Percentiles rank a stretch among this genome's conserved stretches.
phyloP scores from a whole-genome alignment of 2,888 invertebrate genomes.

The Tubulanus polymorphus region DNA sequence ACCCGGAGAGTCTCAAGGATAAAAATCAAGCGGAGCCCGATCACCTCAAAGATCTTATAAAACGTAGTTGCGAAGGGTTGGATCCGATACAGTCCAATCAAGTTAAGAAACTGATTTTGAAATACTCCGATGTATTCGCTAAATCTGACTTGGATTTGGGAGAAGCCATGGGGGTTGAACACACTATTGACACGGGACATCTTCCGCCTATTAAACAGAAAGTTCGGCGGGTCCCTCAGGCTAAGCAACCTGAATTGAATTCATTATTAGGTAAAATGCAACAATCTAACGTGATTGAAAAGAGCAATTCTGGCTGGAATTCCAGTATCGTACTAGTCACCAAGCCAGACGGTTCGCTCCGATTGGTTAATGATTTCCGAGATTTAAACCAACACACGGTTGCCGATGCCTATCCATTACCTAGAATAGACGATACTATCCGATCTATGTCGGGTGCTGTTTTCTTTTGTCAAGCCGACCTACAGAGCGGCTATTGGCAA shows the following conservation, averaged over 20 bases:
- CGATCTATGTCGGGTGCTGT: neutral
- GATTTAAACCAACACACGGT: conserved; percentile 11
- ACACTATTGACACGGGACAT: conserved; percentile 16
- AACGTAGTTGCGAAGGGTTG: neutral
- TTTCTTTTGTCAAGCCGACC: conserved; percentile 14
- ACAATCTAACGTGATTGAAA: conserved; percentile 12
- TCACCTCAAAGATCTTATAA: conserved; percentile 2
- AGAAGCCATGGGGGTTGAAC: conserved; percentile 9
- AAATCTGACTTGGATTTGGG: conserved; percentile 10
- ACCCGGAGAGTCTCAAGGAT: too few relatives aligned
- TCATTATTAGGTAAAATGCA: conserved; percentile 17
- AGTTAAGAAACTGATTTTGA: conserved; percentile 1
- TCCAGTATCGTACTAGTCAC: conserved; percentile 17
- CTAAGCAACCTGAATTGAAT: conserved; percentile 13
- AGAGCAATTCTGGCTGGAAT: conserved; percentile 19
- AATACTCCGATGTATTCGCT: conserved; percentile 8
- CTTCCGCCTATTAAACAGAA: conserved; percentile 16
- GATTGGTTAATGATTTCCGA: conserved; percentile 18
- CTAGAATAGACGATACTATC: conserved; percentile 15
- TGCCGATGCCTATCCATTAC: conserved; percentile 13
- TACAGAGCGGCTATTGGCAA: conserved; percentile 19
- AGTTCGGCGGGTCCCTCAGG: conserved; percentile 12
- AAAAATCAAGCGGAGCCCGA: neutral
- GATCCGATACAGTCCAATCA: neutral
- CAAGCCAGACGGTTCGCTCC: conserved; percentile 18